These are phyloP conservation scores for Clarias pachynema DNA, from an alignment of 2,797 vertebrate genomes.

Conservation along the genomic window DNA sequence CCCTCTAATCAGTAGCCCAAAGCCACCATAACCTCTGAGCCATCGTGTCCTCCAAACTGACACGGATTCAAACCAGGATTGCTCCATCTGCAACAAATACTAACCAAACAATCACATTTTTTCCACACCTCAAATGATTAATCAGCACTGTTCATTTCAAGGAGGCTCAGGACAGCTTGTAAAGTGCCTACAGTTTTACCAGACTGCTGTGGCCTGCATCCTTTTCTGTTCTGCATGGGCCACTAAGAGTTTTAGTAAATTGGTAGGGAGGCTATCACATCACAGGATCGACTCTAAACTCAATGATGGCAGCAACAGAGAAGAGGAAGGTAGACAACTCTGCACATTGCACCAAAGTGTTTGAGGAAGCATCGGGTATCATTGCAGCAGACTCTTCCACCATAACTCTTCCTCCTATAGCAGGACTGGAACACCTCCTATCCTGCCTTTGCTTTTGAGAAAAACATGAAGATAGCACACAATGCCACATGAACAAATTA, in stretches of 20 bases:
- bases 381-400: not conserved
- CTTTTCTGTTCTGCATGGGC: not conserved
- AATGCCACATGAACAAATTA: not conserved
- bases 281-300: not conserved
- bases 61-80: not conserved
- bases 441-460: not conserved
- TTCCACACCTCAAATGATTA: not conserved
- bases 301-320: not conserved
- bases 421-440: not conserved
- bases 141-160: not conserved
- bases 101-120: not conserved
- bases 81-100: not conserved
- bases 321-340: not conserved
- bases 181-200: not conserved
- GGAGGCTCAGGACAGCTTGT: not conserved
- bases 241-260: not conserved
- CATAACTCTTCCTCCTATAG: not conserved
- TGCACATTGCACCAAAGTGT: not conserved
- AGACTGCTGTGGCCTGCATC: not conserved
- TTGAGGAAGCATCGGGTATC: not conserved
- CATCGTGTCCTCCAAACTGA: not conserved
- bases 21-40: not conserved
- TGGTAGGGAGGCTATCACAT: not conserved
- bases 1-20: not conserved
- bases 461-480: not conserved